Percentiles rank a stretch among this genome's conserved stretches.
Conservation (phyloP, 2,888 invertebrate species). For the Pemphredon lugubris region DNA sequence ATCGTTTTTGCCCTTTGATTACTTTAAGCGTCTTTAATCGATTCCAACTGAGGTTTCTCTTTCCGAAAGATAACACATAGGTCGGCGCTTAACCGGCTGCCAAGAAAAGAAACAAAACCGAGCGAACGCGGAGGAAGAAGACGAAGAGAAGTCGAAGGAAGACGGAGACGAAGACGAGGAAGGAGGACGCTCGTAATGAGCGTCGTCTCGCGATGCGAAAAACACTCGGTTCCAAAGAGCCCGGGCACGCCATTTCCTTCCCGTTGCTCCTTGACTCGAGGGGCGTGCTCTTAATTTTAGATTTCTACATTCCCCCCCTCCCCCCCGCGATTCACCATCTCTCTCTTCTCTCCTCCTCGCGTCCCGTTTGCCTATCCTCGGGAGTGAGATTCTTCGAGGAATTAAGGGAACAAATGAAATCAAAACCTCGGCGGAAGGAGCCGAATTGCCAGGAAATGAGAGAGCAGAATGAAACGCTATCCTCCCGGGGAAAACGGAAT, state of each 20-base stretch:
- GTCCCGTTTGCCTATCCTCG: too few relatives aligned
- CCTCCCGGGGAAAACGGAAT: too few relatives aligned
- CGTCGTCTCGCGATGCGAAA: conserved; percentile 52
- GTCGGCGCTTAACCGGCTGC: too few relatives aligned
- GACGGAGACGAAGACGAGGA: conserved; percentile 34
- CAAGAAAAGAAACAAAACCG: background rate
- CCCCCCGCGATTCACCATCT: background rate
- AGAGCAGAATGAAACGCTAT: too few relatives aligned
- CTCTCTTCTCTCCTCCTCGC: background rate
- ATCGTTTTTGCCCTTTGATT: too few relatives aligned
- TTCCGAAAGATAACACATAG: too few relatives aligned
- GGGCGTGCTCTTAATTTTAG: conserved; percentile 68
- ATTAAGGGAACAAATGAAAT: conserved; percentile 18
- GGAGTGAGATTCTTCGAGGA: background rate
- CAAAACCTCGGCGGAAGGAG: background rate
- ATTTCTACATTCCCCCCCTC: conserved; percentile 53
- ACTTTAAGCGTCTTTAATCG: too few relatives aligned
- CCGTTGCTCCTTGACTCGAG: conserved; percentile 28
- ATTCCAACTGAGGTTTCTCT: too few relatives aligned
- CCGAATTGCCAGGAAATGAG: too few relatives aligned
- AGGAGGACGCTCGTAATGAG: too few relatives aligned
- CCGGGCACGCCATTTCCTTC: conserved; percentile 27
- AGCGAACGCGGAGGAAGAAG: background rate
- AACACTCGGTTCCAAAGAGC: conserved; percentile 43
- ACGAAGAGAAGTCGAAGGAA: conserved; percentile 13